Conservation (phyloP, 2,113 vertebrate genomes). For the Melanostigma gelatinosum region DNA sequence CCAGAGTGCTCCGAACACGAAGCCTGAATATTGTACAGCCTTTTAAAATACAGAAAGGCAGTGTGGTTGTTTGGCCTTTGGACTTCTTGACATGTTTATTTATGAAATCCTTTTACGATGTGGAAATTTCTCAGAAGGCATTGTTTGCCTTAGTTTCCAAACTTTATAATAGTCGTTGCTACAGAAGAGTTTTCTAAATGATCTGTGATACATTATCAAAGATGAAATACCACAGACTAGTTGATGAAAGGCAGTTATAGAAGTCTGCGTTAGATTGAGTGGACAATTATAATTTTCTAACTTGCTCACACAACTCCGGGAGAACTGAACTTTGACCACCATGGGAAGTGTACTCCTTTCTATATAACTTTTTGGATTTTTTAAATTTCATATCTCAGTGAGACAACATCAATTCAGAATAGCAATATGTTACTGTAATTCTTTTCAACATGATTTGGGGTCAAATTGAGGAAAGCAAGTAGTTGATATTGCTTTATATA, state of each 20-base stretch:
- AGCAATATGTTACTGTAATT: not conserved
- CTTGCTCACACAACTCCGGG: not conserved
- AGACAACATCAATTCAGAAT: not conserved
- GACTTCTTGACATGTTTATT: constrained; percentile 66
- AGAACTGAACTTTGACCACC: constrained; percentile 8
- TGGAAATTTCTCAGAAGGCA: constrained; percentile 29
- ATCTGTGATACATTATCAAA: constrained; percentile 20
- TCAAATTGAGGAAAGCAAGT: not conserved
- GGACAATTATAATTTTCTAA: not conserved
- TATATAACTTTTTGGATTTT: not conserved
- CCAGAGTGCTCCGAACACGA: constrained; percentile 25
- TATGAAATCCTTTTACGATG: constrained; percentile 57
- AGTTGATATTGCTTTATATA: not conserved
- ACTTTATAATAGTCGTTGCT: constrained; percentile 29
- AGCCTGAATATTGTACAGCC: constrained; percentile 53
- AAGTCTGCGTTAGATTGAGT: constrained; percentile 4
- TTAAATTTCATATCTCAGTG: not conserved
- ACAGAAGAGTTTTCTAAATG: constrained; percentile 3
- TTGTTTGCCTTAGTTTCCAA: constrained; percentile 29
- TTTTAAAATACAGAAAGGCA: constrained; percentile 61
- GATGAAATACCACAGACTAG: constrained; percentile 8
- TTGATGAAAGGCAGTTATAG: not conserved
- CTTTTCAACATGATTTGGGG: not conserved
- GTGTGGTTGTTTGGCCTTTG: constrained; percentile 64
- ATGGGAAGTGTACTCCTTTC: not conserved